Evolutionary conservation across 2,797 vertebrate species (phyloP), one percentile per base, ranked within the genome.

Genomic region (Zenarchopterus dispar): DNA sequence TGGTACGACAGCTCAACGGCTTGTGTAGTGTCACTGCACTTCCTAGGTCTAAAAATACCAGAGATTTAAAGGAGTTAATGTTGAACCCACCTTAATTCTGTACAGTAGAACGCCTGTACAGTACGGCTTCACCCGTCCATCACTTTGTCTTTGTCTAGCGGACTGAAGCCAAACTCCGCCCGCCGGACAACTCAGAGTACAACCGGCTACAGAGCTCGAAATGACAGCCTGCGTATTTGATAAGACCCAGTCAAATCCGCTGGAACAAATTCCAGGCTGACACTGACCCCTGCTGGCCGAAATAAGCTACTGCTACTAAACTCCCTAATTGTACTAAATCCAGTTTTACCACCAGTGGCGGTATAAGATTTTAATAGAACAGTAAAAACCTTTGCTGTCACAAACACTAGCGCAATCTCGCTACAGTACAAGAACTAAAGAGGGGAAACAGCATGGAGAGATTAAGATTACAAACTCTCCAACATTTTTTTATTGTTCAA

Each of bases 141-240:
- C 75, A 53, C 55, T 75, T 71, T 1, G 77, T 72, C 89, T 91
- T 89, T 89, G 87, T 90, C 78, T 86, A 0, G 52, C 28, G 59
- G 73, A 67, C 70, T 44, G 67, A 18, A 49, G 67, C 48, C 60
- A 69, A 83, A 84, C 84, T 89, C 86, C 81, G 69, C 78, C 90
- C 80, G 86, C 67, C 41, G 73, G 53, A 67, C 62, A 57, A 19
- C 62, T 70, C 1, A 62, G 41, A 49, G 33, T 51, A 50, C 45
- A 22, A 54, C 75, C 36, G 43, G 56, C 47, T 41, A 2, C 28
- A 28, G 9, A 8, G 22, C 1, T 39, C 10, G 28, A 6, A 2
- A 60, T 19, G 28, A 31, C 24, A 21, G 46, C n/a, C 54, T 43
- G 49, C 58, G 61, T 67, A 57, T 39, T 8, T 18, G 15, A 48